Conservation (phyloP, 2,888 invertebrate genomes). For the Synergus umbraculus region DNA sequence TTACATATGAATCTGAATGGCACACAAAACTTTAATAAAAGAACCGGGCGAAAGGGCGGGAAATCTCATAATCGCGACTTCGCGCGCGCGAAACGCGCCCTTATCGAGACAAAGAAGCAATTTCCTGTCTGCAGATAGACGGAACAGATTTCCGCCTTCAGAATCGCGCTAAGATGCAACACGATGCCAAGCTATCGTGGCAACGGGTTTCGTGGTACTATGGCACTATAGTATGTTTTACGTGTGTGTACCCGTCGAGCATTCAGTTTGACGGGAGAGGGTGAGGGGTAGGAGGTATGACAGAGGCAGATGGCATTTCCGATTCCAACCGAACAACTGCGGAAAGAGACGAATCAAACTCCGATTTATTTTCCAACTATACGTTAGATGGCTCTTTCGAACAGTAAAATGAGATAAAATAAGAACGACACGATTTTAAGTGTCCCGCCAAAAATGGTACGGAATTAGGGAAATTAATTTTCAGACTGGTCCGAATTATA, state of each 20-base stretch:
- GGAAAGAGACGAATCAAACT: slow-evolving; percentile 29
- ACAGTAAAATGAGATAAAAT: not conserved
- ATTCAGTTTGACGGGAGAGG: slow-evolving; percentile 22
- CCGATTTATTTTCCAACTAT: not conserved
- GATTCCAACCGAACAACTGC: slow-evolving; percentile 45
- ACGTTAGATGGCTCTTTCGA: slow-evolving; percentile 13
- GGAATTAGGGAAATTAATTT: no score
- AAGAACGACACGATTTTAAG: not conserved
- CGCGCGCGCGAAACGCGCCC: slow-evolving; percentile 46
- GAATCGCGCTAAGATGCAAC: slow-evolving; percentile 38
- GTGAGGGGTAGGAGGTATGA: slow-evolving; percentile 12
- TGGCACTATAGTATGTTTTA: slow-evolving; percentile 53
- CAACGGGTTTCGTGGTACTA: slow-evolving; percentile 49
- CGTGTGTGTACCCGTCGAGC: slow-evolving; percentile 49
- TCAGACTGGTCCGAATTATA: no score
- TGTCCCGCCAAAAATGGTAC: not conserved
- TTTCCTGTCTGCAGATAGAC: slow-evolving; percentile 3
- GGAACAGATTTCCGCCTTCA: slow-evolving; percentile 14
- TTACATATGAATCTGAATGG: slow-evolving; percentile 28
- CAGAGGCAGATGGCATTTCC: slow-evolving; percentile 47
- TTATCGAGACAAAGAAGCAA: slow-evolving; percentile 18
- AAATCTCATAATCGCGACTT: slow-evolving; percentile 49
- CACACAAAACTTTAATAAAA: slow-evolving; percentile 31
- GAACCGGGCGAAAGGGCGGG: slow-evolving; percentile 49
- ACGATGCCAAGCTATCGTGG: slow-evolving; percentile 48